These are phyloP conservation scores for Panurus biarmicus DNA, from an alignment of 2,113 vertebrate species.

Conservation along the genomic window DNA sequence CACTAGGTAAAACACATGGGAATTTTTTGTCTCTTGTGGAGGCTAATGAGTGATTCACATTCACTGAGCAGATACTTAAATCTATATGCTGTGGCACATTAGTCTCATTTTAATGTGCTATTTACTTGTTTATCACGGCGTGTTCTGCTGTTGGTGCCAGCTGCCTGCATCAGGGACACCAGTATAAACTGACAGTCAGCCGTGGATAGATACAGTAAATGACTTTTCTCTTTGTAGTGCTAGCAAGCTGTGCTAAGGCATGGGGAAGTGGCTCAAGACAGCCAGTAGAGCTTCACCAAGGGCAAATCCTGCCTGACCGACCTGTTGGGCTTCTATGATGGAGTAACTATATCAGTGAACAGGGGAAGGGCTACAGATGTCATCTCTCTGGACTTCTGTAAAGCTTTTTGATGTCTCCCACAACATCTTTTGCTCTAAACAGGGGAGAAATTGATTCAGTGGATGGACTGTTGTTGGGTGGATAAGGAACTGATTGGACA, in stretches of 20 bases:
- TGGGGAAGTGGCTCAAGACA: background rate
- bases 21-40: background rate
- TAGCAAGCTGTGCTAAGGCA: background rate
- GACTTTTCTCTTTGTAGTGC: background rate
- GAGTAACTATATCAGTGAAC: background rate
- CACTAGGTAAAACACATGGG: background rate
- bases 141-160: background rate
- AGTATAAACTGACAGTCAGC: background rate
- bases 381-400: background rate
- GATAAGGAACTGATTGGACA: background rate
- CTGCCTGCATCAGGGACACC: background rate
- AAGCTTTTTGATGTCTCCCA: background rate
- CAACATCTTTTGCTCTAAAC: background rate
- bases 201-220: accelerated
- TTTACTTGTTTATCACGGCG: background rate
- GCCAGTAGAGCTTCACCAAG: background rate
- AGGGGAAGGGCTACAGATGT: background rate
- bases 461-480: background rate
- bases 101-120: background rate
- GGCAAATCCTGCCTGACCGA: background rate
- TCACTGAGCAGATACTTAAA: background rate
- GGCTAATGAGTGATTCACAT: background rate
- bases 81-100: accelerated
- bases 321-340: background rate
- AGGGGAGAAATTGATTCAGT: background rate